Evolutionary conservation across 2,113 vertebrate genomes (phyloP), one percentile per base, ranked within the genome.

Genomic region (Dasypus novemcinctus): DNA sequence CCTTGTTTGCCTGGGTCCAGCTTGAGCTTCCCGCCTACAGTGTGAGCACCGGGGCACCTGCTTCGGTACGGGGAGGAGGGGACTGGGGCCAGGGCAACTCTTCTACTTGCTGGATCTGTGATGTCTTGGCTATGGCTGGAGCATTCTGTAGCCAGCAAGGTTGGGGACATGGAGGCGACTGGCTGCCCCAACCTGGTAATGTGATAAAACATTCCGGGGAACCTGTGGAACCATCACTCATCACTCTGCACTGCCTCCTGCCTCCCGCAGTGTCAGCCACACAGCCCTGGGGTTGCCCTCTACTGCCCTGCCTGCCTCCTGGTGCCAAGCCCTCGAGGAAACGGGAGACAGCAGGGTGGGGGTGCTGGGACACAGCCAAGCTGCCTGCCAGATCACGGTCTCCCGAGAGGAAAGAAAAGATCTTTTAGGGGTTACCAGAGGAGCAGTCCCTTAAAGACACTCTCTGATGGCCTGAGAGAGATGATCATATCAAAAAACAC

Each of bases 231-330:
- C 9, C 63, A 14, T 49, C 38, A 20, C 15, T 7, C 12, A 54
- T 23, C 1, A 1, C 4, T 61, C n/a, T 33, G 33, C 52, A 17
- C 0, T 10, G 38, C 38, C n/a, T 54, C 52, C 41, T 27, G 21
- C 11, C 78, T 17, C 43, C 54, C 27, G 41, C 33, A 52, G 25
- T 41, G 43, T 66, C 85, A 17, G 1, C 23, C 61, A n/a, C 59
- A 20, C 2, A 23, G 75, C 2, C 0, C 18, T 46, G 6, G 15
- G 38, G 46, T 43, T 46, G n/a, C 41, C 13, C 8, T 27, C 29
- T 1, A 6, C 12, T 46, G 41, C 4, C 46, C 46, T 1, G 0
- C n/a, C 78, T 33, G 0, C n/a, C 78, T 33, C 10, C 38, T 38
- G 0, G 0, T 10, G 29, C 46, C 0, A 2, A 31, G 41, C 17